Percentiles rank a stretch among this genome's conserved stretches.
phyloP scores from a whole-genome alignment of 2,888 invertebrate species.

The Anoncus sp. region DNA sequence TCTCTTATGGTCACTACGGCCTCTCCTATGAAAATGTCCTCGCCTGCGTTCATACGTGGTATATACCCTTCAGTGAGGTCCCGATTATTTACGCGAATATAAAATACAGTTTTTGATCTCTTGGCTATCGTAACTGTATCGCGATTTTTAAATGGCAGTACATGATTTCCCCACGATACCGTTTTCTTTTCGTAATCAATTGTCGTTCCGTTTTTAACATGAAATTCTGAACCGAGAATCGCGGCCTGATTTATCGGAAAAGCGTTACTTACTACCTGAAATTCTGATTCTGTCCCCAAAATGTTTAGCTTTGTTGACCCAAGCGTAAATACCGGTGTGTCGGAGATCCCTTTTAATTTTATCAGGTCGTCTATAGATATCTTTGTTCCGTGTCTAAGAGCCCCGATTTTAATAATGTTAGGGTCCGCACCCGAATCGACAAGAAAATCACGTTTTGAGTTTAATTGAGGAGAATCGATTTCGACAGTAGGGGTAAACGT shows the following conservation, averaged over 20 bases:
- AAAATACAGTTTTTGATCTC: neutral
- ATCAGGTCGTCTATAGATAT: no score
- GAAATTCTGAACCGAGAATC: conserved; percentile 3
- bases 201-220: neutral
- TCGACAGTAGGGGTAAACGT: conserved; percentile 10
- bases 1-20: neutral
- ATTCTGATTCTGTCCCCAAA: neutral
- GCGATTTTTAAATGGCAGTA: neutral
- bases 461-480: conserved; percentile 29
- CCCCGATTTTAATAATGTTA: conserved; percentile 1
- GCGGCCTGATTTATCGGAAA: neutral
- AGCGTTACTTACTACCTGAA: neutral
- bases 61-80: conserved; percentile 25
- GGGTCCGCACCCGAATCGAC: conserved; percentile 27
- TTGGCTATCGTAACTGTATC: neutral
- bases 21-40: conserved; percentile 19
- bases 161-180: neutral
- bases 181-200: neutral
- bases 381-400: conserved; percentile 2
- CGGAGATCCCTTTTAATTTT: neutral
- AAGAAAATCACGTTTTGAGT: neutral
- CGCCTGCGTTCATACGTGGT: neutral
- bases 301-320: neutral
- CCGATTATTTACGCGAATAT: neutral
- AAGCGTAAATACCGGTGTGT: neutral